These are phyloP conservation scores for Galeopsomyia nigrocyanea DNA, from an alignment of 2,888 invertebrate species.

Conservation along the genomic window DNA sequence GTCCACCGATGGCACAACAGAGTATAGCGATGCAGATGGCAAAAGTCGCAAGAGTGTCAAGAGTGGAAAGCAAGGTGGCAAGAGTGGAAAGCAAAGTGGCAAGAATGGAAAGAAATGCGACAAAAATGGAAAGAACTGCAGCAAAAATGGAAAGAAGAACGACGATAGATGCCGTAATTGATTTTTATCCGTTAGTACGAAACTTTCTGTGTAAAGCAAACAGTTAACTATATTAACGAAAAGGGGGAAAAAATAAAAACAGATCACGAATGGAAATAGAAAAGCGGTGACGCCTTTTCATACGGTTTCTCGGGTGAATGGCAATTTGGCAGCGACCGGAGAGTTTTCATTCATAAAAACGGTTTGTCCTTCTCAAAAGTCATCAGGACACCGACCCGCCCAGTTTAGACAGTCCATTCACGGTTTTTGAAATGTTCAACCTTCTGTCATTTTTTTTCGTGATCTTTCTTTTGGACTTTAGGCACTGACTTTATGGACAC, in stretches of 20 bases:
- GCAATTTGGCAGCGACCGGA: constrained; percentile 32
- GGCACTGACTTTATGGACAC: no score
- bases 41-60: constrained; percentile 18
- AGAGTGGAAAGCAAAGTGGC: background rate
- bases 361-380: constrained; percentile 29
- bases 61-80: background rate
- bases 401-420: constrained; percentile 11
- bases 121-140: constrained; percentile 8
- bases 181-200: no score
- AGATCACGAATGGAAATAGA: constrained; percentile 29
- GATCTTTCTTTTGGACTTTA: background rate
- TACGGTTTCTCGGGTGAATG: constrained; percentile 22
- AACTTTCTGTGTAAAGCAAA: no score
- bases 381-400: constrained; percentile 33
- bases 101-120: constrained; percentile 9
- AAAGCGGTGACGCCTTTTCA: constrained; percentile 26
- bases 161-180: background rate
- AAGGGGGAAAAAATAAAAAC: background rate
- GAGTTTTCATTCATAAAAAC: constrained; percentile 42
- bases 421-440: background rate
- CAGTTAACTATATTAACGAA: no score
- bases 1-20: background rate
- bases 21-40: background rate
- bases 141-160: background rate
- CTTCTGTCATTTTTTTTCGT: background rate